Evolutionary conservation across 2,888 invertebrate genomes (phyloP), one percentile per base, ranked within the genome.

Genomic region (Octodonta nipae): DNA sequence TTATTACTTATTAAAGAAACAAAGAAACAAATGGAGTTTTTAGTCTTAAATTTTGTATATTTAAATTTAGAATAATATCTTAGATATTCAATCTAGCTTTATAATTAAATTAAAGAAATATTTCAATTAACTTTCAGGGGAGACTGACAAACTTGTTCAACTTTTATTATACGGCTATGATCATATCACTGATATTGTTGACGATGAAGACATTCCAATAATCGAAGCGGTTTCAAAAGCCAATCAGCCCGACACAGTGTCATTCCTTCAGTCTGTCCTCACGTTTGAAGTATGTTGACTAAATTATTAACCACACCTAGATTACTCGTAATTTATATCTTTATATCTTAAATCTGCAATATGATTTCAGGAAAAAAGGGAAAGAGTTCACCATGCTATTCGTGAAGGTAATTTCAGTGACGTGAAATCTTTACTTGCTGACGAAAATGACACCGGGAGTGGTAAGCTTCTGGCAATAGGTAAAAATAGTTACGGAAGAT

Each of bases 131-230:
- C 22, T 11, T 11, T 10, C 22, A 76, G 78, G 78, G 3, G 75
- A 78, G 45, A 65, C 72, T 3, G 73, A 72, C 32, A 71, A 70
- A 42, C 60, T 82, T 34, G 71, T 76, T 14, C 76, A 80, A 47
- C 60, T 85, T 7, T 54, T 86, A 8, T 52, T 84, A 32, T 83
- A 84, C 58, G 89, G 89, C 1, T 91, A 89, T 54, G 86, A 88
- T 52, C 87, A 87, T 47, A 79, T 89, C 33, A 58, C 85, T 29
- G 86, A 86, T 52, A 68, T 85, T 3, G 67, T 72, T 3, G 85
- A 87, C 50, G 79, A 79, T 30, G 75, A 73, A 8, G 78, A 75
- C 2, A 66, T 68, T 2, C 64, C 74, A 2, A 78, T 88, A 32
- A 57, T 75, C 2, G 78, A 84, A 32, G 71, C 84, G 4, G 75